Evolutionary conservation across 2,888 invertebrate species (phyloP), one percentile per base, ranked within the genome.

Genomic region (Cantharis lateralis): DNA sequence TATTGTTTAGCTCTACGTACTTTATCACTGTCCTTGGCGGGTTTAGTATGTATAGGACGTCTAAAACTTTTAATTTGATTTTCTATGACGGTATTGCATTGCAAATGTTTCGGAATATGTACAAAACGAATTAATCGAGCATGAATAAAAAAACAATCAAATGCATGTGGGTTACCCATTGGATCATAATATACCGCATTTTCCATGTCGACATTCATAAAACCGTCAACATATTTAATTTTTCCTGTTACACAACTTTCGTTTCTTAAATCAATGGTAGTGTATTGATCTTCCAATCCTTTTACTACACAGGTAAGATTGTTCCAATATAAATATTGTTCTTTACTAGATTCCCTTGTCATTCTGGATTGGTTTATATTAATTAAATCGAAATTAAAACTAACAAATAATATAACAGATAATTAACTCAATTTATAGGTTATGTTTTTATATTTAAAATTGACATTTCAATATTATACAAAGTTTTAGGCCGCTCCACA

Each of bases 101-200:
- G 78, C 24, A 81, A 74, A 48, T 81, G 78, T 85, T 91, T 89
- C 32, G 94, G 94, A 80, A 94, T 89, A 83, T 94, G 94, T 10
- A 94, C 90, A 85, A 92, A 92, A 85, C 93, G 90, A 76, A 94
- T 91, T 83, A 92, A 93, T 80, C 93, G 90, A 18, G 90, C 89
- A 74, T 91, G 91, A 18, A 94, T 85, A 86, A 92, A 93, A 80
- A 94, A 90, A 81, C 90, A 88, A 62, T 92, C 91, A 87, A 92
- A 93, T n/a, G 85, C 83, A 83, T 89, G 91, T 84, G 90, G 90
- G 3, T 15, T 81, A 84, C 92, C 93, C 87, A 90, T 89, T 2
- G 91, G 89, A 87, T 93, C 92, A 83, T 91, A 91, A 84, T 91
- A 93, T 16, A 92, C 86, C 75, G 91, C 92, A 85, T 93, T 90